Evolutionary conservation across 1,140 invertebrate genomes (phyloP), one percentile per base, ranked within the genome.

Genomic region (Heliconius himera): DNA sequence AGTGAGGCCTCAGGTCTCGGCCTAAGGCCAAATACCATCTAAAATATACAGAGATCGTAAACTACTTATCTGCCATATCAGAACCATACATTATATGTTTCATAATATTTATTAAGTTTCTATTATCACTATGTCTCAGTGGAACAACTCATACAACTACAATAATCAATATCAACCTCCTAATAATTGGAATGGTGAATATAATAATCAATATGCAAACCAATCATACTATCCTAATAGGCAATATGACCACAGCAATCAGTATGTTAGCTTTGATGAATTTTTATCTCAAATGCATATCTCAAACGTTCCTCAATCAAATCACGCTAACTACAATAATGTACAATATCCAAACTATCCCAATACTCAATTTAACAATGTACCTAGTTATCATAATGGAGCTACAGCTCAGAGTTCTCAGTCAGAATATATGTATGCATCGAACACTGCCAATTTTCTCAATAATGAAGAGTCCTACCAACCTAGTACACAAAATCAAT

Each of bases 241-340:
- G 74, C 90, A 90, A 84, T 85, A 85, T 79, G 88, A 93, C 54
- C 76, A 86, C 22, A 84, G 56, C 77, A 89, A 87, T 70, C 91
- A 93, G 70, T 94, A 94, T 89, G 90, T 93, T 41, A 91, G 89
- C 79, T 94, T 94, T 82, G 88, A 94, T 83, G 92, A 94, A 74
- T 94, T 94, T 86, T 73, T 94, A 76, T 85, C 88, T 75, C 93
- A 93, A 88, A 93, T 93, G 84, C 93, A 93, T 82, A 77, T 77
- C 18, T 85, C 88, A 74, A 86, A 83, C 51, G 74, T 81, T 72
- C 81, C 85, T 33, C 73, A 85, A 33, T 41, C 84, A 1, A 88
- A 83, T 81, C 70, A 84, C 70, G 72, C 76, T 73, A 85, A 83
- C 66, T 91, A 86, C 73, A 90, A 85, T 78, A 93, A 88, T 84